A percentile compares a stretch with the other conserved stretches of the same genome.
phyloP scores from a whole-genome alignment of 2,797 vertebrate genomes.

The Pteronotus mesoamericanus region DNA sequence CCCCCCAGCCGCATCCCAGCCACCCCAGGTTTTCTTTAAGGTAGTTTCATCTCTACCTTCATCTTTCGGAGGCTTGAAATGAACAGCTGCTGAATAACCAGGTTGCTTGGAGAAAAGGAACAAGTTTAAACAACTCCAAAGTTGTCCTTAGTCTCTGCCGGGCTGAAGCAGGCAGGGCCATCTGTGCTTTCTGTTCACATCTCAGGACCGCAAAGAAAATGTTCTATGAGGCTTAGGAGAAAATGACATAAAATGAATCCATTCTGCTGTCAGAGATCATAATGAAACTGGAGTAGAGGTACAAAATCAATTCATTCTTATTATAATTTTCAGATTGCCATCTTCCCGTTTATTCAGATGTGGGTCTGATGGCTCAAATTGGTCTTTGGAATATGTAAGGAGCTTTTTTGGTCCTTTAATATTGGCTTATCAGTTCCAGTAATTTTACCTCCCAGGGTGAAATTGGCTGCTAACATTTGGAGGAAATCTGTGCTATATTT shows the following conservation, averaged over 20 bases:
- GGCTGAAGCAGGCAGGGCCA: constrained; percentile 36
- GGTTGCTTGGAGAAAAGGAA: constrained; percentile 54
- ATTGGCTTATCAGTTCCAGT: constrained; percentile 76
- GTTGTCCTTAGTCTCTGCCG: constrained; percentile 36
- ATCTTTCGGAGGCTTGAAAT: constrained; percentile 29
- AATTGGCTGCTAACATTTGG: constrained; percentile 76
- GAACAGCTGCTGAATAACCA: constrained; percentile 49
- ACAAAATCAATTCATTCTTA: constrained; percentile 78
- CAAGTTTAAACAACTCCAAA: constrained; percentile 68
- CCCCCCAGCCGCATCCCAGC: too few relatives aligned
- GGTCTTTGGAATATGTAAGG: constrained; percentile 75
- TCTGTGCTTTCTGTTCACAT: constrained; percentile 56
- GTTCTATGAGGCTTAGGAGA: constrained; percentile 57
- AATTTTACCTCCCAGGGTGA: constrained; percentile 77
- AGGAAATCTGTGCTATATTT: constrained; percentile 74
- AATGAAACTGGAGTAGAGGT: constrained; percentile 65
- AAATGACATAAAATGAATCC: constrained; percentile 76
- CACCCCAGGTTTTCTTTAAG: neutral
- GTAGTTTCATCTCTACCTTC: neutral
- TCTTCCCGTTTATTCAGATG: constrained; percentile 77
- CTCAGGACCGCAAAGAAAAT: constrained; percentile 59
- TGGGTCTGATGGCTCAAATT: constrained; percentile 75
- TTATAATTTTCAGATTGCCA: constrained; percentile 77
- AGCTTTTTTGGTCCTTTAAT: constrained; percentile 74
- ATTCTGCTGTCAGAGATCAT: constrained; percentile 72